Evolutionary conservation across 2,888 invertebrate species (phyloP), one percentile per base, ranked within the genome.

Genomic region (Hipparchia semele): DNA sequence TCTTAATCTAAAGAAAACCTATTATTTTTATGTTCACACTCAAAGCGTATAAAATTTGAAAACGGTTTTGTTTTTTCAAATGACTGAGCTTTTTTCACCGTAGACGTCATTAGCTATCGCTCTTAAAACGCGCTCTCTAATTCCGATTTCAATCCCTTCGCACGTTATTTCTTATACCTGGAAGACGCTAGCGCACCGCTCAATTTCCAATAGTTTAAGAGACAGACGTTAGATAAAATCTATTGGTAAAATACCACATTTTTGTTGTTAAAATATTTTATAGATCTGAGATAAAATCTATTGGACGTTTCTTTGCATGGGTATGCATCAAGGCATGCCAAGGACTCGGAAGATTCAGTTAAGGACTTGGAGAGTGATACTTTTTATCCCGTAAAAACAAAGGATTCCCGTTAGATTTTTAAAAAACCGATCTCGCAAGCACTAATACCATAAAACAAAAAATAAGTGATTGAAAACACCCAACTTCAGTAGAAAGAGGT

Each of bases 151-250:
- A 86, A 87, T 89, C 86, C 86, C 86, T 90, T 91, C 89, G 88
- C 90, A 90, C 89, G 88, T 90, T 88, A 87, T 85, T 83, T 82
- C 84, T 86, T 90, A 87, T 91, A 92, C 90, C 87, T 88, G 88
- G 87, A 87, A 90, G 84, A 86, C 87, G 82, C 83, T 80, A 83
- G 79, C 80, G 78, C 79, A 80, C 79, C 79, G 75, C 79, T 77
- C 81, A 80, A 81, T 80, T 79, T 81, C 74, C 72, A 7, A 2
- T 69, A 61, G 53, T 51, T 12, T 51, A 69, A 60, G 60, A 51
- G 61, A 54, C 61, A n/a, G 61, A 10, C n/a, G 59, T 12, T 9
- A 23, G 49, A 68, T 49, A 58, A 23, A 23, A 53, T 13, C 46
- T 13, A 10, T 64, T 12, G 8, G 13, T 8, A 9, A 8, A 62